These are phyloP conservation scores for Tricholaema leucomelas DNA, from an alignment of 2,113 vertebrate genomes.

Conservation along the genomic window DNA sequence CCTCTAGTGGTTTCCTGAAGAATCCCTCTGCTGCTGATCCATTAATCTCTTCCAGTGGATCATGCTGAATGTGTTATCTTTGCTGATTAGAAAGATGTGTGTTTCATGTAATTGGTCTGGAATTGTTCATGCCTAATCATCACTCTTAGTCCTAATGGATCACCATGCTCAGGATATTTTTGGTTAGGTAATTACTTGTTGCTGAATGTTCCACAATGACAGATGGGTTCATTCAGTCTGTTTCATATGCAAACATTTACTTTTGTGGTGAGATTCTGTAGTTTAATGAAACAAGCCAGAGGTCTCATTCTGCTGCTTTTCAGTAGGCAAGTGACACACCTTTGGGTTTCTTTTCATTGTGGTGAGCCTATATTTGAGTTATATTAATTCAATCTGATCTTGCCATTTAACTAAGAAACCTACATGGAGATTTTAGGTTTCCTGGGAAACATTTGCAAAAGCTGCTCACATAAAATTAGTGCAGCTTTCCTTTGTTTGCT, in stretches of 20 bases:
- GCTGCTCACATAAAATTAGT: background rate
- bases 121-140: background rate
- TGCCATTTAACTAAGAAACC: background rate
- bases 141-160: background rate
- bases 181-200: background rate
- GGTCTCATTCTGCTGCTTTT: background rate
- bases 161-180: background rate
- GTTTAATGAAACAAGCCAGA: background rate
- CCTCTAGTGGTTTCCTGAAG: background rate
- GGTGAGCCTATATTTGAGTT: background rate
- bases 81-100: constrained; percentile 28
- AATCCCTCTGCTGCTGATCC: background rate
- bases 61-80: background rate
- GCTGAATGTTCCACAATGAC: background rate
- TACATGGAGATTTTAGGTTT: background rate
- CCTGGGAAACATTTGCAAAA: background rate
- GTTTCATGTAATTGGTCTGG: background rate
- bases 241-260: background rate
- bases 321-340: background rate
- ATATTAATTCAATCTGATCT: background rate
- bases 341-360: background rate
- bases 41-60: background rate
- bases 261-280: background rate
- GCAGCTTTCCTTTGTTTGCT: background rate
- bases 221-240: constrained; percentile 1